Conservation (phyloP, 2,888 invertebrate species). For the Andrena fulva region DNA sequence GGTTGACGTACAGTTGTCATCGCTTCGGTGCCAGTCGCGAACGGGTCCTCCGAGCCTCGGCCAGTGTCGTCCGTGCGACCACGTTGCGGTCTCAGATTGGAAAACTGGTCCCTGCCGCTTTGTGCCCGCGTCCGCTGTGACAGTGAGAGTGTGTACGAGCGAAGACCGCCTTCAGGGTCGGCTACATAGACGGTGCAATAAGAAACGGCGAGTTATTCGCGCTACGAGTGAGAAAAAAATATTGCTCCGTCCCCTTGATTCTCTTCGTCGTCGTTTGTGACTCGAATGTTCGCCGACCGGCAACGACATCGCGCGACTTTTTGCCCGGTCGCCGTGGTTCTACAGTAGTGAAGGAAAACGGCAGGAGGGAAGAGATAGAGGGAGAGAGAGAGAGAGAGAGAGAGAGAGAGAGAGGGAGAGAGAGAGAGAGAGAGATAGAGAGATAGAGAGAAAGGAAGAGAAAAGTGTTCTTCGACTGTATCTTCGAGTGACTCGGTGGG, state of each 20-base stretch:
- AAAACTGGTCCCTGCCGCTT: slow-evolving; percentile 47
- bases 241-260: not conserved
- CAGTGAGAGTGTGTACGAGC: slow-evolving; percentile 66
- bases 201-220: slow-evolving; percentile 40
- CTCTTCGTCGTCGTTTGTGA: not conserved
- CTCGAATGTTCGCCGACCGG: not conserved
- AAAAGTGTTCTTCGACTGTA: slow-evolving; percentile 26
- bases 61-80: slow-evolving; percentile 33
- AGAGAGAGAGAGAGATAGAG: slow-evolving; percentile 9
- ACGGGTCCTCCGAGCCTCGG: slow-evolving; percentile 10
- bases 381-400: not conserved
- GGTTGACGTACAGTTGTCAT: slow-evolving; percentile 23
- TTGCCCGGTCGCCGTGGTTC: slow-evolving; percentile 3
- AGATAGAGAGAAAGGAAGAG: not conserved
- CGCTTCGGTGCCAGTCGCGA: slow-evolving; percentile 18
- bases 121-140: slow-evolving; percentile 59
- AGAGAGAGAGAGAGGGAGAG: slow-evolving; percentile 9
- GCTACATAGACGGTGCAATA: slow-evolving; percentile 50
- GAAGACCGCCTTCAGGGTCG: slow-evolving; percentile 49
- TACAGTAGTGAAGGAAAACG: not conserved
- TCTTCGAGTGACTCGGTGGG: slow-evolving; percentile 46
- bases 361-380: not conserved
- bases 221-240: slow-evolving; percentile 12
- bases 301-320: not conserved
- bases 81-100: slow-evolving; percentile 51